Percentiles rank a stretch among this genome's conserved stretches.
Conservation (phyloP, 1,140 invertebrate species). For the Episyrphus balteatus region DNA sequence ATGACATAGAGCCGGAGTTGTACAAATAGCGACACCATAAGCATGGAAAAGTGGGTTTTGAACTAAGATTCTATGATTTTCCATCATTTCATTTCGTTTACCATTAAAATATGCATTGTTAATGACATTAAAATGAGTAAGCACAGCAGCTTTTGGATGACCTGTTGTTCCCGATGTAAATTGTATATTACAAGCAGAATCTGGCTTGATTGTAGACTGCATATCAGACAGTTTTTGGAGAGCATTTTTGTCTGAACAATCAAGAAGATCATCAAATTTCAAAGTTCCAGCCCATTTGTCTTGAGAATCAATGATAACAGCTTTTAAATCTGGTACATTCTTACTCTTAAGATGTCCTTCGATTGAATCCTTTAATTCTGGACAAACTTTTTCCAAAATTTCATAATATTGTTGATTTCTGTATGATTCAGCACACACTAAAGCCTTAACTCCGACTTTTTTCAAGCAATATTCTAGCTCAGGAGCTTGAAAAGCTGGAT, state of each 20-base stretch:
- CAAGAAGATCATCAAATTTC: conserved; percentile 46
- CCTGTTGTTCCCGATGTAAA: conserved; percentile 73
- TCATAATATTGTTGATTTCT: conserved; percentile 63
- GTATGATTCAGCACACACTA: conserved; percentile 55
- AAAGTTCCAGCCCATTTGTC: conserved; percentile 46
- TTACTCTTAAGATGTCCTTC: conserved; percentile 24
- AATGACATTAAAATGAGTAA: conserved; percentile 72
- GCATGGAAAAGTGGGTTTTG: conserved; percentile 90
- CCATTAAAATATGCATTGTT: conserved; percentile 72
- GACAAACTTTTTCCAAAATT: conserved; percentile 45
- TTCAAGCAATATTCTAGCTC: conserved; percentile 73
- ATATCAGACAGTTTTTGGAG: conserved; percentile 11
- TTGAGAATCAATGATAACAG: conserved; percentile 44
- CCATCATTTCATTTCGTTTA: conserved; percentile 36
- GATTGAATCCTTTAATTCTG: conserved; percentile 34
- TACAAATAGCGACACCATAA: conserved; percentile 64
- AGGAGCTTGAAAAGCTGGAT: conserved; percentile 64
- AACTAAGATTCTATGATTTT: conserved; percentile 45
- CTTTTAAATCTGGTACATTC: conserved; percentile 40
- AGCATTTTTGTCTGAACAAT: conserved; percentile 23
- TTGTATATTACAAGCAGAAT: conserved; percentile 65
- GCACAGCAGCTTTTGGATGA: conserved; percentile 72
- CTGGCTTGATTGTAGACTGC: conserved; percentile 38
- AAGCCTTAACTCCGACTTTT: conserved; percentile 61
- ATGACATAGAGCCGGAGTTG: conserved; percentile 48